These are phyloP conservation scores for Ceratitis capitata DNA, from an alignment of 1,140 invertebrate species.

Conservation along the genomic window DNA sequence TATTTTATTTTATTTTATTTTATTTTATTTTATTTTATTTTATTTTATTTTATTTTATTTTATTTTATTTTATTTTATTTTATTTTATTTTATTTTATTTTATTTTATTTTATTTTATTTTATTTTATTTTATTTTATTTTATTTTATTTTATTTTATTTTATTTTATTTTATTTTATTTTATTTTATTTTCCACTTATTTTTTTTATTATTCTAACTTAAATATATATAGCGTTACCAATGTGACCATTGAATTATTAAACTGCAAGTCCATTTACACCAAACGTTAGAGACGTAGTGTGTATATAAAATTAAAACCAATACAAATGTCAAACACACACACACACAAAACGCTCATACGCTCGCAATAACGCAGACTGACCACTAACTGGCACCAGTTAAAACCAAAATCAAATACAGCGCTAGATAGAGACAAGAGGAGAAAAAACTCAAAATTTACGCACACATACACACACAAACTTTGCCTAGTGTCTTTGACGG, in stretches of 20 bases:
- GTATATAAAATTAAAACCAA: neutral
- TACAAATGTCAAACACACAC: neutral
- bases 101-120: too few relatives aligned
- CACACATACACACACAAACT: neutral
- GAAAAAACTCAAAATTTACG: neutral
- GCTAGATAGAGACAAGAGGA: neutral
- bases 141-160: too few relatives aligned
- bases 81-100: too few relatives aligned
- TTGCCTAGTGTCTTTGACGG: neutral
- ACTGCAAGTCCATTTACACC: neutral
- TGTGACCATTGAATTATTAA: slow-evolving; percentile 15
- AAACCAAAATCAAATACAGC: neutral
- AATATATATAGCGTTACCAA: too few relatives aligned
- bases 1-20: too few relatives aligned
- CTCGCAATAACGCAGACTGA: neutral
- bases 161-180: too few relatives aligned
- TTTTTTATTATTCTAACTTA: too few relatives aligned
- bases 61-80: too few relatives aligned
- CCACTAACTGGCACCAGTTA: neutral
- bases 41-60: too few relatives aligned
- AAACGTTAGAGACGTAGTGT: neutral
- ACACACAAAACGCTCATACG: neutral
- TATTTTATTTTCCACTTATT: too few relatives aligned
- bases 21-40: too few relatives aligned
- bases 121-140: too few relatives aligned